Percentiles rank a stretch among this genome's conserved stretches.
Evolutionary conservation across 2,113 vertebrate species (phyloP).

Genomic region (Vulpes lagopus): DNA sequence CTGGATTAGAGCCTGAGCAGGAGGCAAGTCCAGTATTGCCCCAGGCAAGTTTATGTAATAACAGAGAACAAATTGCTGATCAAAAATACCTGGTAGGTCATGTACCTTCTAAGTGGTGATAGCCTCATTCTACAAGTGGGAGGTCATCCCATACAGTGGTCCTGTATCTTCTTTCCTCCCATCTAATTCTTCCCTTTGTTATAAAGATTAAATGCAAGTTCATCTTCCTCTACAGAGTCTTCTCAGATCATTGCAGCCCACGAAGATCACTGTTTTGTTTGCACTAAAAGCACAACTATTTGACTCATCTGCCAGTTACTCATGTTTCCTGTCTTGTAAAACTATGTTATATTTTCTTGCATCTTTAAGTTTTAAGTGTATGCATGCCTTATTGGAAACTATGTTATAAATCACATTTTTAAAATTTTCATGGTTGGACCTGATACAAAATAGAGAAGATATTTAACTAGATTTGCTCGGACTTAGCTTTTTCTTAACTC

Average conservation of each 20-base stretch:
- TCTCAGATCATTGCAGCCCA: background rate
- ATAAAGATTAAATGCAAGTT: background rate
- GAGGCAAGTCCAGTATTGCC: background rate
- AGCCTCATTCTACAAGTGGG: background rate
- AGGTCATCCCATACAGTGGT: background rate
- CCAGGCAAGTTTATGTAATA: background rate
- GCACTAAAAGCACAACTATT: background rate
- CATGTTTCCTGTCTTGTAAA: background rate
- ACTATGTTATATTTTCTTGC: background rate
- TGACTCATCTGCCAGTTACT: background rate
- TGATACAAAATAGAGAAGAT: background rate
- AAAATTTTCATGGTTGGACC: background rate
- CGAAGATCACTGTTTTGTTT: background rate
- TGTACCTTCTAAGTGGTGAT: background rate
- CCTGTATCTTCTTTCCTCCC: background rate
- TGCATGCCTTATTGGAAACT: background rate
- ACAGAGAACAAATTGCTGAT: background rate
- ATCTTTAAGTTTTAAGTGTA: background rate
- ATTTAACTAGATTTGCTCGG: constrained; percentile 28
- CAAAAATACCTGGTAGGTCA: background rate
- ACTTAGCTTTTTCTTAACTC: background rate
- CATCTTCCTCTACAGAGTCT: background rate
- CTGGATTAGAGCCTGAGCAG: background rate
- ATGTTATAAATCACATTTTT: background rate
- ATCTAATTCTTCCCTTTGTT: background rate